A percentile compares a stretch with the other conserved stretches of the same genome.
Evolutionary conservation across 2,797 vertebrate species (phyloP).

Genomic region (Epinephelus coioides): DNA sequence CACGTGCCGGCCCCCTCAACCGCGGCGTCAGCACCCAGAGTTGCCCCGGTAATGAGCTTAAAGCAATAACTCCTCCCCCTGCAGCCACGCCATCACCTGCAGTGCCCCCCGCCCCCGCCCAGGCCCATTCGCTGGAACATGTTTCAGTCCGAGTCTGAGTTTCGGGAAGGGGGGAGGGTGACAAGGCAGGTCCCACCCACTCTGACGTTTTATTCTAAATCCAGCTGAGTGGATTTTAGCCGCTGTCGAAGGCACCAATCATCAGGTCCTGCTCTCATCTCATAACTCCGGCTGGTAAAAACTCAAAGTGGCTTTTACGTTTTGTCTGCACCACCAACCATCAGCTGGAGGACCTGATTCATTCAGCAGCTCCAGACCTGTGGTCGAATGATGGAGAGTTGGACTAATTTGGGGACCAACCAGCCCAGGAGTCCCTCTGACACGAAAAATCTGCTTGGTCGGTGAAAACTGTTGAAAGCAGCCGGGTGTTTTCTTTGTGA

Average conservation of each 20-base stretch:
- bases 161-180: neutral
- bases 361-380: neutral
- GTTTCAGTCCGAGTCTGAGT: constrained; percentile 72
- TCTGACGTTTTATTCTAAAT: constrained; percentile 15
- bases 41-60: constrained; percentile 87
- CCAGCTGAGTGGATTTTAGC: constrained; percentile 15
- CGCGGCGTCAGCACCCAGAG: constrained; percentile 88
- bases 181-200: neutral
- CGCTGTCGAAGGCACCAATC: neutral
- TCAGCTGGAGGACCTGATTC: neutral
- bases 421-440: neutral
- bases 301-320: neutral
- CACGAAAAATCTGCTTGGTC: neutral
- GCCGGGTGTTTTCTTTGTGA: constrained; percentile 38
- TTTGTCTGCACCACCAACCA: neutral
- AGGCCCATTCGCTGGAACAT: constrained; percentile 71
- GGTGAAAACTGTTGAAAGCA: constrained; percentile 19
- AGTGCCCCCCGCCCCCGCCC: neutral
- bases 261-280: constrained; percentile 19
- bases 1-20: constrained; percentile 76
- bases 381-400: neutral
- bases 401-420: no score
- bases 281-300: constrained; percentile 6
- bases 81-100: neutral
- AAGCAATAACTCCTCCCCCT: constrained; percentile 87